Evolutionary conservation across 2,888 invertebrate genomes (phyloP), one percentile per base, ranked within the genome.

Genomic region (Bibio marci): DNA sequence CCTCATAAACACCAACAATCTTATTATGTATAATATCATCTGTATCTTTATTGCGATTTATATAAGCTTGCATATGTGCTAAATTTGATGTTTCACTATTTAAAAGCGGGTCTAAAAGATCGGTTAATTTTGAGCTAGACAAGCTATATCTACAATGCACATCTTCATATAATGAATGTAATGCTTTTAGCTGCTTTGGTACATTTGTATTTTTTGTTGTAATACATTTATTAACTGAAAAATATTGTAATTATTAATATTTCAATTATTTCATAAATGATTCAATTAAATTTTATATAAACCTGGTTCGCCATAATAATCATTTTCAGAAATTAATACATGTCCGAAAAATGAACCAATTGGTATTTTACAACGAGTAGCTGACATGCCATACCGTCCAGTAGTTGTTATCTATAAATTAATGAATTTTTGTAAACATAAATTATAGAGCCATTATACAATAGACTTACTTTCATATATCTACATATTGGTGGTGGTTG

Each of bases 271-370:
- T n/a, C n/a, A n/a, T n/a, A n/a, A n/a, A n/a, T n/a, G n/a, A n/a
- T n/a, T n/a, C n/a, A n/a, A n/a, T n/a, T 32, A 35, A 26, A 11
- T 31, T 28, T n/a, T n/a, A n/a, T n/a, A n/a, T n/a, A 42, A 44
- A 50, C 48, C 40, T 35, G 56, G 51, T 49, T 62, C 59, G 2
- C 57, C 57, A 38, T 61, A 61, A 3, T 56, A 56, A 45, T 73
- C 72, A 44, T 76, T 76, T 14, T 76, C 73, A 11, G 88, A 65
- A 41, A 85, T 73, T 3, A 83, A 76, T 30, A 86, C 73, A 58
- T 91, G 90, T 0, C 92, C 92, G 56, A 86, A 92, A 62, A 91
- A 92, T 61, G 80, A 80, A n/a, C 91, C 92, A 28, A 91, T 66
- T 1, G 91, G 88, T 45, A 92, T 87, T 63, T 83, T 79, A 52